These are phyloP conservation scores for Monopis laevigella DNA, from an alignment of 2,888 invertebrate genomes.

Conservation along the genomic window DNA sequence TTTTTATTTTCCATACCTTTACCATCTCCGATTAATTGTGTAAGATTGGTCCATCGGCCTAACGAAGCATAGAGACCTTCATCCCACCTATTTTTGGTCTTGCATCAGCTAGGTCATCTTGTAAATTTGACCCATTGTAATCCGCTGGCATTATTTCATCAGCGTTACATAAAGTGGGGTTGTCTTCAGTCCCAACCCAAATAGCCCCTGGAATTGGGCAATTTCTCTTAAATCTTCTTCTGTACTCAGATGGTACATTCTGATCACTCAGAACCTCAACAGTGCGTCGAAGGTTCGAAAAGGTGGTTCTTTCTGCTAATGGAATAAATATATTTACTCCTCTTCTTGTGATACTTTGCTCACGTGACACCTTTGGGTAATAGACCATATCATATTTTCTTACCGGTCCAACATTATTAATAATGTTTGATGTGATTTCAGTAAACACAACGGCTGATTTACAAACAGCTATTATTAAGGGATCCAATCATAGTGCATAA, in stretches of 20 bases:
- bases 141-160: background rate
- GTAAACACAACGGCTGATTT: background rate
- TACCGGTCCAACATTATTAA: background rate
- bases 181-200: background rate
- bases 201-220: background rate
- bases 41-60: too few relatives aligned
- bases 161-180: background rate
- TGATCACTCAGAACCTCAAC: background rate
- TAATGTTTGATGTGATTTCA: background rate
- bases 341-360: background rate
- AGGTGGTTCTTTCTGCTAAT: background rate
- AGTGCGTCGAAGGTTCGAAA: background rate
- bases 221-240: background rate
- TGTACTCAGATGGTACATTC: background rate
- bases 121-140: background rate
- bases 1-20: too few relatives aligned
- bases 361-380: background rate
- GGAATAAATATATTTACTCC: background rate
- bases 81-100: too few relatives aligned
- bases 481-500: too few relatives aligned
- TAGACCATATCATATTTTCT: background rate
- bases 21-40: too few relatives aligned
- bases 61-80: too few relatives aligned
- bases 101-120: background rate
- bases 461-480: too few relatives aligned